These are phyloP conservation scores for Ophiodon elongatus DNA, from an alignment of 2,113 vertebrate species.

Conservation along the genomic window DNA sequence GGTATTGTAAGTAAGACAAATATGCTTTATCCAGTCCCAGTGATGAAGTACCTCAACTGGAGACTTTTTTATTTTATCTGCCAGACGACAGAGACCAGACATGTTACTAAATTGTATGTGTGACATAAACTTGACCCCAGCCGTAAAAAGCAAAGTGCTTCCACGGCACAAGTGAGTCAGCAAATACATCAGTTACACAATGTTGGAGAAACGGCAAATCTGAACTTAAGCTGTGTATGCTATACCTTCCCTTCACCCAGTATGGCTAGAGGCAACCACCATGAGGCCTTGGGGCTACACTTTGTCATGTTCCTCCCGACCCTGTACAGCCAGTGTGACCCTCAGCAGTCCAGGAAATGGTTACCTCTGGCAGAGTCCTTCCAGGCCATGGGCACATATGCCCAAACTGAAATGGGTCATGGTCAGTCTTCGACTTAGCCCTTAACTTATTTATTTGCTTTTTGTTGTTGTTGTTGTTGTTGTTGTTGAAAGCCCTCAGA, in stretches of 20 bases:
- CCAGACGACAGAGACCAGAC: neutral
- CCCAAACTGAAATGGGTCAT: constrained; percentile 97
- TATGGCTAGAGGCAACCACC: constrained; percentile 11
- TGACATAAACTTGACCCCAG: neutral
- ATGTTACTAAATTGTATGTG: neutral
- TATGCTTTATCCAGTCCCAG: neutral
- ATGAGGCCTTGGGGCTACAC: constrained; percentile 88
- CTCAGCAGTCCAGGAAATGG: constrained; percentile 92
- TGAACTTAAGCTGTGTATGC: constrained; percentile 33
- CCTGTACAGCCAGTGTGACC: constrained; percentile 88
- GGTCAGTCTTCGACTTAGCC: constrained; percentile 89
- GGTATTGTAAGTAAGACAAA: neutral
- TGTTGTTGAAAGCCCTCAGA: neutral
- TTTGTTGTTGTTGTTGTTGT: neutral
- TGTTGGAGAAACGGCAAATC: neutral
- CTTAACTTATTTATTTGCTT: neutral
- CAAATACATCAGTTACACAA: neutral
- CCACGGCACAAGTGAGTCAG: neutral
- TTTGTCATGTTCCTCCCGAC: constrained; percentile 93
- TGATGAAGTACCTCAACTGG: neutral
- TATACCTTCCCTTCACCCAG: constrained; percentile 72
- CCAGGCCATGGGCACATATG: constrained; percentile 93
- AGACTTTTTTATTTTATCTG: neutral
- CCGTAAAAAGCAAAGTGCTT: neutral
- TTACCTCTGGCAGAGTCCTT: constrained; percentile 83